phyloP scores from a whole-genome alignment of 2,888 invertebrate species.

The Aphodius granarius region DNA sequence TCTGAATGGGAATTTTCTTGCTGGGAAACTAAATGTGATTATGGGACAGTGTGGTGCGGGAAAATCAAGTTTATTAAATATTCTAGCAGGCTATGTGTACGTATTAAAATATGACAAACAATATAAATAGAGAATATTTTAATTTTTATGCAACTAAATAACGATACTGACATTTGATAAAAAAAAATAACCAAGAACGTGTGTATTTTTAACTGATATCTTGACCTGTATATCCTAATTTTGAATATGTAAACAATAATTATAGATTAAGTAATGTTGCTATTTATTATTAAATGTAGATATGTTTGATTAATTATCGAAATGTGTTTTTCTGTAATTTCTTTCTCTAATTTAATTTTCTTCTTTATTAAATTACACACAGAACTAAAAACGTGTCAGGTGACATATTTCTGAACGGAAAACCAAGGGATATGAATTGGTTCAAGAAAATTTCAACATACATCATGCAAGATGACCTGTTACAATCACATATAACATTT shows the following conservation, averaged over 20 bases:
- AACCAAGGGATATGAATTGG: conserved; percentile 64
- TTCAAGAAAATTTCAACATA: conserved; percentile 78
- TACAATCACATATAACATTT: conserved; percentile 73
- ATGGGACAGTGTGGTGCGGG: conserved; percentile 19
- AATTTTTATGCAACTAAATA: too few species aligned
- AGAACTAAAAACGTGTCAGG: conserved; percentile 57
- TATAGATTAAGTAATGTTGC: too few species aligned
- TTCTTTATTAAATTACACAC: not conserved
- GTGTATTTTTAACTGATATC: not conserved
- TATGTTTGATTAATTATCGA: too few species aligned
- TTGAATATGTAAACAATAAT: not conserved
- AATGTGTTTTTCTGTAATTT: not conserved
- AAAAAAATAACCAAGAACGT: not conserved
- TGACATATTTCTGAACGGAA: conserved; percentile 68
- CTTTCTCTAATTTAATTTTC: not conserved
- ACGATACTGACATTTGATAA: too few species aligned
- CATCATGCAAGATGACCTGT: conserved; percentile 78
- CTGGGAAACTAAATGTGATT: conserved; percentile 12
- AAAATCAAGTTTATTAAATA: conserved; percentile 22
- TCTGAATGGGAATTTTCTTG: conserved; percentile 12
- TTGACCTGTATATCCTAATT: not conserved
- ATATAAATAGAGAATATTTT: too few species aligned
- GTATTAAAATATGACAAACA: not conserved
- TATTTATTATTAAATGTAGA: too few species aligned
- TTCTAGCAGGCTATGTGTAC: conserved; percentile 17